Base-by-base conservation (phyloP, 2,113 vertebrate species). In the Puma concolor region DNA sequence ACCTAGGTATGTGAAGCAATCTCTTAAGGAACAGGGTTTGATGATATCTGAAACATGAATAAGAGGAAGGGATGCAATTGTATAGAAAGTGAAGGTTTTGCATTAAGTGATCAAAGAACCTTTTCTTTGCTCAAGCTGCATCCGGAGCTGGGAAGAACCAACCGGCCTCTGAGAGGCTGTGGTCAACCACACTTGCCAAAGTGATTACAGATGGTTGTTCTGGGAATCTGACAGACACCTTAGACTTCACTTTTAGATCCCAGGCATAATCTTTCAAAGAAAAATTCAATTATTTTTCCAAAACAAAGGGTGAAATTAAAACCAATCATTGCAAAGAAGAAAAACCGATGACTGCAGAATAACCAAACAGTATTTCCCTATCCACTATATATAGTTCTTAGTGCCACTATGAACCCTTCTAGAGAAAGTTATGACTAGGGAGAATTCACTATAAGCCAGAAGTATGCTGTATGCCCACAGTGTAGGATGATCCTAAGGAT, bases 221-320 rank as follows among this genome's bases (percentile, higher is more conserved):
- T 52, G 14, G 5, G 27, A 89, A 67, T 66, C 10, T 85, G 50
- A 93, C 29, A 36, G 84, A 69, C 14, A 36, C 7, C 14, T 23
- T 16, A 52, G 7, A 50, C 57, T 87, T 96, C 23, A 97, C 57
- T 91, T 95, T 97, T 52, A 93, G 54, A 92, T 80, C 19, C 74
- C 54, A 83, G 27, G 81, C 6, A 64, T n/a, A 52, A 91, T 83
- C 74, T 72, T 90, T 92, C 41, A 91, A 77, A n/a, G 48, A 96
- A 95, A 93, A 95, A 83, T 23, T 41, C 48, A 80, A 48, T 38
- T 69, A 81, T 64, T 96, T 67, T 25, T 86, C 41, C 41, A 60
- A 94, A 86, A 89, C 16, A 71, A 41, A 96, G 21, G 95, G 63
- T 87, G 83, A 96, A 96, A 95, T 52, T 86, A 81, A 88, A 92